Base-by-base conservation (phyloP, 1,140 invertebrate genomes). In the Atta colombica region DNA sequence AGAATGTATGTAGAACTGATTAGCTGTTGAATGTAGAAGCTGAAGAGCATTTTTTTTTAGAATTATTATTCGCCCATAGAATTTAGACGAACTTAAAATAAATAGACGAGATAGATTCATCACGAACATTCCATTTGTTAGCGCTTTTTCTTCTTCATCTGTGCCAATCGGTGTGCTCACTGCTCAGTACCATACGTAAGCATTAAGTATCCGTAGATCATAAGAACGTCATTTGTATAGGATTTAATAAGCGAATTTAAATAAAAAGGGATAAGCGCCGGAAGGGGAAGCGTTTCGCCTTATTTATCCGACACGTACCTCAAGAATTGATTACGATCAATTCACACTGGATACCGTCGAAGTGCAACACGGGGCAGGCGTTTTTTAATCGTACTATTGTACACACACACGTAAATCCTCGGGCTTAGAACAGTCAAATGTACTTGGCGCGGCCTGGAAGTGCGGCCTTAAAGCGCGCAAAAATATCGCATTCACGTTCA, bases 291-390 rank as follows among this genome's bases (percentile, higher is more conserved):
- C 55, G 18, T 61, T 18, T 84, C 25, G 39, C 12, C 3, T 74
- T 49, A 63, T 49, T 49, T 84, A 21, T 25, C 0, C 65, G 66
- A 72, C 58, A 53, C 58, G 72, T 45, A 74, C 49, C 71, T 68
- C 69, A 31, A 78, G 88, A 87, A 89, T 90, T 87, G 88, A 90
- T 89, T 84, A 61, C n/a, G 86, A 90, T 89, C 89, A 88, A 90
- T 90, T 90, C 89, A 85, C 88, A 89, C 88, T 66, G 78, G 86
- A 90, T 90, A 90, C 86, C 86, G 81, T 88, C 77, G 86, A 90
- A 88, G 88, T 90, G 88, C 86, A 90, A 90, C 49, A 84, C 68
- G 85, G 80, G 88, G 78, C 88, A 87, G 88, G 55, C 69, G 7
- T 82, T 60, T 55, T 74, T 61, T 61, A 77, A 55, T 58, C 10